Evolutionary conservation across 2,113 vertebrate species (phyloP).

Genomic region (Paramormyrops kingsleyae): DNA sequence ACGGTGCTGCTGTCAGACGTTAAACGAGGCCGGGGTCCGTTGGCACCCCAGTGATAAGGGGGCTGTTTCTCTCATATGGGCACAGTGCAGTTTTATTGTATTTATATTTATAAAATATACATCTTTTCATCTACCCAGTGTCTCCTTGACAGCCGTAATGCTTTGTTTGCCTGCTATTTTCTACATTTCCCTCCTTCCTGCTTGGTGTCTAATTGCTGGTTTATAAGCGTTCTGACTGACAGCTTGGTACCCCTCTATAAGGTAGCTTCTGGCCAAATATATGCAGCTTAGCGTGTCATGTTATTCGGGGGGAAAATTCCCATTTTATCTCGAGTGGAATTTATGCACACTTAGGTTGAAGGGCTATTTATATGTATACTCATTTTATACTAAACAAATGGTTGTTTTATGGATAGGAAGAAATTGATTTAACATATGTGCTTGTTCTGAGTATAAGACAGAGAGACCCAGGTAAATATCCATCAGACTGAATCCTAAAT

Average conservation of each 20-base stretch:
- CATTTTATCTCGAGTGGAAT: conserved; percentile 1
- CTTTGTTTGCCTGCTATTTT: neutral
- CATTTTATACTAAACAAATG: neutral
- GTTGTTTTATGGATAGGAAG: conserved; percentile 3
- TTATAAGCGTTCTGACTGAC: neutral
- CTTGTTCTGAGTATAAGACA: neutral
- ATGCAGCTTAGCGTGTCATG: neutral
- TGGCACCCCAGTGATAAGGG: neutral
- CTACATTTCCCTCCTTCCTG: neutral
- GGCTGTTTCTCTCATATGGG: neutral
- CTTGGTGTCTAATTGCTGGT: neutral
- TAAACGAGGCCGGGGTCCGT: conserved; percentile 16
- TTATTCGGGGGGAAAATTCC: neutral
- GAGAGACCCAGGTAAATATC: neutral
- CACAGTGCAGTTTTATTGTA: neutral
- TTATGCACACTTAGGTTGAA: neutral
- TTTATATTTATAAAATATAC: neutral
- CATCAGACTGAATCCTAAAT: neutral
- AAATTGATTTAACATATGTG: neutral
- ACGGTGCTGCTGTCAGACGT: conserved; percentile 55
- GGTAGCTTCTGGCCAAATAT: conserved; percentile 7
- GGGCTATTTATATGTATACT: conserved; percentile 4
- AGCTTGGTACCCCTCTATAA: neutral
- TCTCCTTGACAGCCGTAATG: neutral
- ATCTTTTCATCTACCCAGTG: neutral